Conservation (phyloP, 2,888 invertebrate genomes). For the Acleris literana region DNA sequence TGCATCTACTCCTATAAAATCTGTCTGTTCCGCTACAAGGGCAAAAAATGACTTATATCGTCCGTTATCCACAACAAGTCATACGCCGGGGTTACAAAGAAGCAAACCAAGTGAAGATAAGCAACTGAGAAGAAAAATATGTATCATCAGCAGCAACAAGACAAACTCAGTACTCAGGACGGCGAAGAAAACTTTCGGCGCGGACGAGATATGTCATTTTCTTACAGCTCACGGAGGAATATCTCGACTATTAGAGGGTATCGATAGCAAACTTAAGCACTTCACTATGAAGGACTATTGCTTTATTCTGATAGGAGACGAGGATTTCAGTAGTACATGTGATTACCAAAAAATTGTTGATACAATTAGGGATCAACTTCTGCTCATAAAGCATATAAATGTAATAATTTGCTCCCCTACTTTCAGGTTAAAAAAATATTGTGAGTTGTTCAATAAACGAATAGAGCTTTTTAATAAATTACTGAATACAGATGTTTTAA, state of each 20-base stretch:
- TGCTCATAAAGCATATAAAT: background rate
- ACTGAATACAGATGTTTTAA: background rate
- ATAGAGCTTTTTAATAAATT: conserved; percentile 2
- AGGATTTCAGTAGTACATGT: background rate
- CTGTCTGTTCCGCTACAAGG: too few relatives aligned
- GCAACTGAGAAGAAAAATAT: background rate
- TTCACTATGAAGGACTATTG: background rate
- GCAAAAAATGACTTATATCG: too few relatives aligned
- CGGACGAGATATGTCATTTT: background rate
- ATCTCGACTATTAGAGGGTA: background rate
- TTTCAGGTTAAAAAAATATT: background rate
- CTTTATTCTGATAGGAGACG: background rate
- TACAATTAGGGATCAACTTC: background rate
- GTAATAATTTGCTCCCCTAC: background rate
- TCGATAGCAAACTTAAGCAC: background rate
- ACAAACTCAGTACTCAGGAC: background rate
- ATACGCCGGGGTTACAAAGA: too few relatives aligned
- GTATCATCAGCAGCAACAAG: conserved; percentile 1
- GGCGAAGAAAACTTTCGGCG: background rate
- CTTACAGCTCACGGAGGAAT: background rate
- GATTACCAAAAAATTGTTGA: background rate
- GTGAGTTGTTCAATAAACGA: background rate
- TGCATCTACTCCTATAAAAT: conserved; percentile 1
- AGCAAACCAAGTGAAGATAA: too few relatives aligned
- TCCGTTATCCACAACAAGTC: too few relatives aligned